Conservation (phyloP, 2,113 vertebrate species). For the Heliornis fulica region DNA sequence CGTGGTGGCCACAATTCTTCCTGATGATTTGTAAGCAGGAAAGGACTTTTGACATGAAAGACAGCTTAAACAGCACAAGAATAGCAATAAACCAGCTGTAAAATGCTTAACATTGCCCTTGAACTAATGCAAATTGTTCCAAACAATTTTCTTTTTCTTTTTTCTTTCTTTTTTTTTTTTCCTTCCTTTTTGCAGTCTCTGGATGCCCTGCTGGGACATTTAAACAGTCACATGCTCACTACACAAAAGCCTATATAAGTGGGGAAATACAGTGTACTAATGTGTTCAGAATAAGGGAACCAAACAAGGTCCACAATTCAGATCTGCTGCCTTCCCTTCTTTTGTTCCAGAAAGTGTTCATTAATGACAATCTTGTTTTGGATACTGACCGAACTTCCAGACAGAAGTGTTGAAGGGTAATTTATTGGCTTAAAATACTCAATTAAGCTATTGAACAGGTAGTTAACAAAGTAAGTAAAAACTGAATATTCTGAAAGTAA, state of each 20-base stretch:
- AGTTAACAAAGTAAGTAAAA: slow-evolving; percentile 46
- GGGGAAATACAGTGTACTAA: slow-evolving; percentile 69
- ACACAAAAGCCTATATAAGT: slow-evolving; percentile 73
- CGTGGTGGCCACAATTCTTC: slow-evolving; percentile 80
- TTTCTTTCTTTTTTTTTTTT: not conserved
- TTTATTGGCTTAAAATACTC: slow-evolving; percentile 66
- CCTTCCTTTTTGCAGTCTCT: slow-evolving; percentile 8
- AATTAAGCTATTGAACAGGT: slow-evolving; percentile 52
- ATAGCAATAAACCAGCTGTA: slow-evolving; percentile 86
- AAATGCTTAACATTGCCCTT: slow-evolving; percentile 79
- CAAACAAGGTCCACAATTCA: slow-evolving; percentile 34
- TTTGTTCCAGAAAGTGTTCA: slow-evolving; percentile 55
- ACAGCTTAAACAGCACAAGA: slow-evolving; percentile 85
- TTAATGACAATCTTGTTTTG: slow-evolving; percentile 62
- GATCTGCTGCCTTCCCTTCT: slow-evolving; percentile 33
- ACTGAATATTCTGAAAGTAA: not conserved
- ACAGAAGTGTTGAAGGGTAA: slow-evolving; percentile 47
- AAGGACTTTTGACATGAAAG: slow-evolving; percentile 93
- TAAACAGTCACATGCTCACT: slow-evolving; percentile 72
- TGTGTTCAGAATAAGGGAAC: slow-evolving; percentile 68
- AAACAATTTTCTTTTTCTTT: slow-evolving; percentile 71
- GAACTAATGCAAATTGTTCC: slow-evolving; percentile 82
- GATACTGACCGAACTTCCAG: slow-evolving; percentile 48
- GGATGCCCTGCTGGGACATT: slow-evolving; percentile 75
- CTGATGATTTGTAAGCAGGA: slow-evolving; percentile 89